Base-by-base conservation (phyloP, 2,888 invertebrate species). In the Mesodorylaimus sp. region DNA sequence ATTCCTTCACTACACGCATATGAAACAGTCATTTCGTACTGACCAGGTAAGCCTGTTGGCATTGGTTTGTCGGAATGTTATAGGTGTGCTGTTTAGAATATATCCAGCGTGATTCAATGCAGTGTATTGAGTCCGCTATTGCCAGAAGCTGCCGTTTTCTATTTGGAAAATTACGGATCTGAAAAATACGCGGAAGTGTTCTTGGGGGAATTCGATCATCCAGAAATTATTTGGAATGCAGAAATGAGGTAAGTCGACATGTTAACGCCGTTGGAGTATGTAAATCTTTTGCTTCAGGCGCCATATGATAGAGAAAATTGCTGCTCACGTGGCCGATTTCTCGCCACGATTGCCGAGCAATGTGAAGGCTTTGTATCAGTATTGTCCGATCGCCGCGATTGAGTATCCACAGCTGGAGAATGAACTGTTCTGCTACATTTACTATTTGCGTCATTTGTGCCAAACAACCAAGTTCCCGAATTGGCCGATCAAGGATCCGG, bases 61-160 rank as follows among this genome's bases (percentile, higher is more conserved):
- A n/a, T n/a, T n/a, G n/a, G n/a, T n/a, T n/a, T n/a, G n/a, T n/a
- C n/a, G n/a, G n/a, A n/a, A n/a, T n/a, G n/a, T n/a, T n/a, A n/a
- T n/a, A n/a, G n/a, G 32, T 32, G 10, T 32, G 10, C 7, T 7
- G n/a, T 46, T 44, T 42, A 52, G 52, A 21, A 39, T 2, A 52
- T 50, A n/a, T 59, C 82, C 1, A 83, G 83, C 61, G 83, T 91
- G 60, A 84, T 89, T 80, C 81, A 83, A 65, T 77, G 85, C 50
- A 91, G 89, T 62, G 83, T 95, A 56, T 74, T 95, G 39, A 86
- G 88, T 0, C 89, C 87, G 62, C 72, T 99, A 49, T 69, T 99
- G 50, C 97, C 97, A 0, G 97, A 99, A 67, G 97, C 97, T 0
- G 95, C 97, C 89, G 86, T 97, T 1, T 91, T 89, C 64, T 97